Base-by-base conservation (phyloP, 2,113 vertebrate species). In the Tympanuchus pallidicinctus region DNA sequence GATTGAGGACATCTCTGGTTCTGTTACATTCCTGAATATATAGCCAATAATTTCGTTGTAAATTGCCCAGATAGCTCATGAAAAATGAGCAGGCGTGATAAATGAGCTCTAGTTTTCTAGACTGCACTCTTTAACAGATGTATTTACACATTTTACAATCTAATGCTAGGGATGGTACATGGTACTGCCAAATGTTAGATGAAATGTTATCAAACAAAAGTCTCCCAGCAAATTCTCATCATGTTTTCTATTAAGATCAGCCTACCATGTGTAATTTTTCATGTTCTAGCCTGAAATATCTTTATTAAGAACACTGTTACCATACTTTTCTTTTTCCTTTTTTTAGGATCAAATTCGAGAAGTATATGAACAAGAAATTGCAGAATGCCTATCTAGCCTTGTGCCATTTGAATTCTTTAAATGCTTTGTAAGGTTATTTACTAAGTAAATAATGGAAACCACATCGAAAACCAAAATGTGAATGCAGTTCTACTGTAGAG, bases 131-230 rank as follows among this genome's bases (percentile, higher is more conserved):
- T 76, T 75, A 97, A 95, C 96, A 97, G 97, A 97, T 97, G 95
- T 97, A 95, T 97, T 97, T 97, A 96, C 96, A 96, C 94, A 97
- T 69, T 91, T 82, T 88, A 66, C 61, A 56, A 89, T 88, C 93
- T 79, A 93, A 52, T 65, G 34, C 80, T 93, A 75, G 73, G 93
- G 87, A 84, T 76, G 92, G 94, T 94, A 78, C 59, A 12, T 45
- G 67, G 77, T 72, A 67, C 88, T 95, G 83, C 91, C 73, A 96
- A 96, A 95, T 70, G 89, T 60, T 89, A 75, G 34, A 83, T 38
- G 69, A 82, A 94, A 89, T 95, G 94, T 97, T 96, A 96, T 84
- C 95, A 97, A 97, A 97, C 96, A 97, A 48, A 86, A 93, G 57
- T 28, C 84, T 89, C 74, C 65, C 67, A 75, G 42, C 66, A 91